Base-by-base conservation (phyloP, 2,113 vertebrate genomes). In the Tautogolabrus adspersus region DNA sequence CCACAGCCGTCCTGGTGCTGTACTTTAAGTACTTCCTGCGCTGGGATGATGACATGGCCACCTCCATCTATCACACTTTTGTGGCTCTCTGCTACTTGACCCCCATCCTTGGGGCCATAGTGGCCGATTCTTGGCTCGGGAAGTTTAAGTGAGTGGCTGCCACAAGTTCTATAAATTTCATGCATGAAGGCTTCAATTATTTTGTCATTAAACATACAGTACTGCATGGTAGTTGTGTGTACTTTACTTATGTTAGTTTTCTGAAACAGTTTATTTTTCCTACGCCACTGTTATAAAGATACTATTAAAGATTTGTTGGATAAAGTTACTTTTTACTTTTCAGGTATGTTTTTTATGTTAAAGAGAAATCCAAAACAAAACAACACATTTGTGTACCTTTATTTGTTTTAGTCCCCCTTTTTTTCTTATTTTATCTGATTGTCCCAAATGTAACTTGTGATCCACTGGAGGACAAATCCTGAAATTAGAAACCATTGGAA, bases 121-220 rank as follows among this genome's bases (percentile, higher is more conserved):
- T 99, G 19, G 98, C 98, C 0, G 98, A 99, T 84, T 98, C 98
- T 1, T 99, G 96, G 96, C 94, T 99, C 70, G 98, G 97, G 68
- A 99, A 99, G 87, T 99, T 97, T 77, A 96, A 95, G 98, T 99
- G 89, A 95, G 97, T 95, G 9, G 0, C 51, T 21, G 18, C 16
- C 8, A 19, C 16, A 57, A 4, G 7, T 47, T 54, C 16, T 21
- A 22, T 8, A 49, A 22, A 69, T 63, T 34, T 22, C 51, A 70
- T 75, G 22, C 22, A 47, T 26, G 3, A 21, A 69, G 6, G 23
- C 30, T 8, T 16, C 10, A 44, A 46, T 2, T 49, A 37, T 5
- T 77, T 62, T 64, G 2, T 30, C 22, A 46, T 46, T 21, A 52
- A 46, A 72, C 8, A 22, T 6, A n/a, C n/a, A n/a, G n/a, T n/a